A percentile compares a stretch with the other conserved stretches of the same genome.
phyloP scores from a whole-genome alignment of 2,888 invertebrate genomes.

The Gari tellinella region DNA sequence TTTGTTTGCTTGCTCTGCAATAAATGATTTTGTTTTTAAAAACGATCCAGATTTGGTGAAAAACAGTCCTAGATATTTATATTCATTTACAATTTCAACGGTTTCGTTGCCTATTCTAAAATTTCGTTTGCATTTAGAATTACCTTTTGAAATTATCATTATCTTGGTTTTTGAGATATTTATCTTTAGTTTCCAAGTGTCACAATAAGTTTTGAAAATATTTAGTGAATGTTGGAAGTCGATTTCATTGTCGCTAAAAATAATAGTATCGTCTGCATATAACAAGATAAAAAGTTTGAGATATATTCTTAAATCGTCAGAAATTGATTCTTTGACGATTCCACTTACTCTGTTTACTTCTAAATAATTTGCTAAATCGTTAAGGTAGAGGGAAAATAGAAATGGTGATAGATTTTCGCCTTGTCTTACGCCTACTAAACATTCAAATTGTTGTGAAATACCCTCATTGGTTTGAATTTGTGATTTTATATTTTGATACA shows the following conservation, averaged over 20 bases:
- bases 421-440: slow-evolving; percentile 33
- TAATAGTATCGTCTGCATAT: slow-evolving; percentile 6
- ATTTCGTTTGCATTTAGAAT: background rate
- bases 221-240: background rate
- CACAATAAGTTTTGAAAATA: background rate
- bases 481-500: slow-evolving; percentile 46
- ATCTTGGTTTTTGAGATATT: slow-evolving; percentile 5
- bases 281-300: slow-evolving; percentile 2
- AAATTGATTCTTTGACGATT: too few species aligned
- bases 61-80: background rate
- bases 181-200: slow-evolving; percentile 2
- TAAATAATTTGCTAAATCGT: slow-evolving; percentile 41
- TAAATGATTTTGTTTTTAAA: slow-evolving; percentile 6
- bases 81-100: background rate
- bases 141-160: background rate
- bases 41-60: slow-evolving; percentile 5
- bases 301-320: too few species aligned
- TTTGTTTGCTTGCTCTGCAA: slow-evolving; percentile 15
- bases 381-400: slow-evolving; percentile 42
- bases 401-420: slow-evolving; percentile 43
- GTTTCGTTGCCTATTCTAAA: background rate
- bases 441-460: slow-evolving; percentile 24
- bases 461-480: slow-evolving; percentile 19
- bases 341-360: slow-evolving; percentile 1
- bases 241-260: background rate